phyloP scores from a whole-genome alignment of 2,113 vertebrate species.

The Tylochromis polylepis region DNA sequence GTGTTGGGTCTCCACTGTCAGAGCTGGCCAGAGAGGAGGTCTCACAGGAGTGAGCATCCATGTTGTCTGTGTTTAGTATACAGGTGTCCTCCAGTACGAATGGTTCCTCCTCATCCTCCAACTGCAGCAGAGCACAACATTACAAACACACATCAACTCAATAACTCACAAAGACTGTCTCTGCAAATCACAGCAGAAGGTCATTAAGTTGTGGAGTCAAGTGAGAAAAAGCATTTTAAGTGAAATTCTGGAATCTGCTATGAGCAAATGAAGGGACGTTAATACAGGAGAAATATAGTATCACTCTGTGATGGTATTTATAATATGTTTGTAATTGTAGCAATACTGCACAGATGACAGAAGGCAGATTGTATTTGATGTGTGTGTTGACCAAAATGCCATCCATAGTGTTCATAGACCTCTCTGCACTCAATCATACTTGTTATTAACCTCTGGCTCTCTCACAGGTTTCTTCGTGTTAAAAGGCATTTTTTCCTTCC shows the following conservation, averaged over 20 bases:
- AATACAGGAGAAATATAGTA: neutral
- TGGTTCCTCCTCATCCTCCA: constrained; percentile 92
- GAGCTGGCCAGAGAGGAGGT: constrained; percentile 96
- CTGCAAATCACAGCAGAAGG: neutral
- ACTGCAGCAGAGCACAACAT: constrained; percentile 61
- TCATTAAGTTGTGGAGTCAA: neutral
- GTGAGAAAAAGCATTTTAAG: neutral
- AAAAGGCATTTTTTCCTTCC: no score
- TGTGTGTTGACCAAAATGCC: neutral
- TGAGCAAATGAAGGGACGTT: neutral
- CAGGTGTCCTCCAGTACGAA: constrained; percentile 92
- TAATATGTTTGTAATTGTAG: neutral
- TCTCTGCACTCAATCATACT: no score
- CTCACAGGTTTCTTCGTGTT: no score
- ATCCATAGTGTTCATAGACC: no score
- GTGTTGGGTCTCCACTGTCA: constrained; percentile 91
- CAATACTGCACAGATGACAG: neutral
- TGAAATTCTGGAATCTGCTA: no score
- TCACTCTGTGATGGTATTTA: neutral
- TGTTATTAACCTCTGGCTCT: no score
- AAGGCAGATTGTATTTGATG: neutral
- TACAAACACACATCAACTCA: neutral
- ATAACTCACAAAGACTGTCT: fast-evolving
- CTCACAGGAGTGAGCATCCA: constrained; percentile 91
- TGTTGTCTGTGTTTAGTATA: constrained; percentile 85